These are phyloP conservation scores for Babylonia areolata DNA, from an alignment of 1,140 invertebrate genomes.

Conservation along the genomic window DNA sequence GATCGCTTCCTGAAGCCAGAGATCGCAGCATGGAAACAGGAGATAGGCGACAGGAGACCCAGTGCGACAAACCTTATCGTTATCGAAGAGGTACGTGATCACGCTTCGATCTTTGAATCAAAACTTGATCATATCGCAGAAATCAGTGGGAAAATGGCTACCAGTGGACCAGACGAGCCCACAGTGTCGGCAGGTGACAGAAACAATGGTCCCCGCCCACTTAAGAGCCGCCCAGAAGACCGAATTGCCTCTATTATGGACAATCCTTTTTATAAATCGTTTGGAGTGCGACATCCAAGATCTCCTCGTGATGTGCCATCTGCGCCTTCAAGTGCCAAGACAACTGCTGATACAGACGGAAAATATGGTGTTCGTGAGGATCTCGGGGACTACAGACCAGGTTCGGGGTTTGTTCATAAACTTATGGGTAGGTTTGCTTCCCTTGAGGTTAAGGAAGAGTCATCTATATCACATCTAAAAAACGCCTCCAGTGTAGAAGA, in stretches of 20 bases:
- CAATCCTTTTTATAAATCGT: conserved; percentile 53
- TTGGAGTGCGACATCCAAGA: conserved; percentile 36
- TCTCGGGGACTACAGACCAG: conserved; percentile 67
- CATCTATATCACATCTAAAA: conserved; percentile 47
- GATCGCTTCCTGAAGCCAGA: conserved; percentile 40
- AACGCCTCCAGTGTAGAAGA: conserved; percentile 69
- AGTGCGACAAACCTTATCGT: conserved; percentile 22
- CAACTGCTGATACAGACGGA: neutral
- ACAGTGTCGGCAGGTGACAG: conserved; percentile 36
- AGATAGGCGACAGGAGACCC: conserved; percentile 30
- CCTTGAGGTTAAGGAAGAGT: conserved; percentile 53
- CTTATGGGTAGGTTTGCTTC: conserved; percentile 67
- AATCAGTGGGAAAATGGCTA: neutral
- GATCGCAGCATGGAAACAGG: conserved; percentile 53
- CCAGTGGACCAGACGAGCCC: conserved; percentile 40
- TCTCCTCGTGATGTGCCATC: conserved; percentile 9
- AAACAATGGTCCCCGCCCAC: conserved; percentile 24
- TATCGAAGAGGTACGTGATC: conserved; percentile 24
- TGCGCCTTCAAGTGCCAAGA: neutral
- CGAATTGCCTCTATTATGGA: conserved; percentile 47
- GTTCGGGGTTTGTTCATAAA: conserved; percentile 72
- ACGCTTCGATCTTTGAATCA: neutral
- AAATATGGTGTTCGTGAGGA: conserved; percentile 44
- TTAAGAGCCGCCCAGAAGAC: conserved; percentile 47
- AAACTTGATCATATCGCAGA: neutral